Evolutionary conservation across 2,113 vertebrate species (phyloP).

Genomic region (Furnarius figulus): DNA sequence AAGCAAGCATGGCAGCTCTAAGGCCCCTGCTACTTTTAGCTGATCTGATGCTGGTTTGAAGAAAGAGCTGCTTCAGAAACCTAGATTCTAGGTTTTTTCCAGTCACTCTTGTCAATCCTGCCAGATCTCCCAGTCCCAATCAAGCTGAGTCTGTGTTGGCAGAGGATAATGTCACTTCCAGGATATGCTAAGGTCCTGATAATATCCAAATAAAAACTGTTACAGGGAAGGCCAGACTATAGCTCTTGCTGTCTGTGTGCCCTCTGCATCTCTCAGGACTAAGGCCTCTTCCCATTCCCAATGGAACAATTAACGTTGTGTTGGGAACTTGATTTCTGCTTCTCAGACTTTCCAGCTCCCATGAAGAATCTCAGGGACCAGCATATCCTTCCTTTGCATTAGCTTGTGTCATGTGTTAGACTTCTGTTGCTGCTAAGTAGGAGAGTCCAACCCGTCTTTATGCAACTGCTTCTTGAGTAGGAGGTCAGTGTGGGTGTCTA

Average conservation of each 20-base stretch:
- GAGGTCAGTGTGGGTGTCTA: not conserved
- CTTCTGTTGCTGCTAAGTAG: constrained; percentile 30
- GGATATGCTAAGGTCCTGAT: constrained; percentile 67
- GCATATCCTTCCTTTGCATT: constrained; percentile 82
- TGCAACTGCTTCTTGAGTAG: not conserved
- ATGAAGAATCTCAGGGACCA: constrained; percentile 82
- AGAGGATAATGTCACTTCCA: constrained; percentile 60
- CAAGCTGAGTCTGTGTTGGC: constrained; percentile 45
- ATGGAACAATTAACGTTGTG: not conserved
- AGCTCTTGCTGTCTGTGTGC: constrained; percentile 35
- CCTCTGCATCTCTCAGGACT: constrained; percentile 65
- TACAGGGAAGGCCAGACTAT: constrained; percentile 1
- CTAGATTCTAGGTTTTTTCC: not conserved
- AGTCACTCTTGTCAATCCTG: not conserved
- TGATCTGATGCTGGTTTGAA: constrained; percentile 25
- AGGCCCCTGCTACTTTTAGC: constrained; percentile 39
- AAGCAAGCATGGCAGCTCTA: not conserved
- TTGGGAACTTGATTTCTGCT: constrained; percentile 58
- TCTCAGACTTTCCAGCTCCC: constrained; percentile 56
- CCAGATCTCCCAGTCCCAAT: not conserved
- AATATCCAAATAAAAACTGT: constrained; percentile 25
- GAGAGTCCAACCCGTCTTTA: not conserved
- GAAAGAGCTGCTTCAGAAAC: constrained; percentile 24
- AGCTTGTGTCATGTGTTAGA: constrained; percentile 63
- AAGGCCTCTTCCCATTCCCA: constrained; percentile 53